Evolutionary conservation across 1,140 invertebrate species (phyloP).

Genomic region (Cyphomyrmex costatus): DNA sequence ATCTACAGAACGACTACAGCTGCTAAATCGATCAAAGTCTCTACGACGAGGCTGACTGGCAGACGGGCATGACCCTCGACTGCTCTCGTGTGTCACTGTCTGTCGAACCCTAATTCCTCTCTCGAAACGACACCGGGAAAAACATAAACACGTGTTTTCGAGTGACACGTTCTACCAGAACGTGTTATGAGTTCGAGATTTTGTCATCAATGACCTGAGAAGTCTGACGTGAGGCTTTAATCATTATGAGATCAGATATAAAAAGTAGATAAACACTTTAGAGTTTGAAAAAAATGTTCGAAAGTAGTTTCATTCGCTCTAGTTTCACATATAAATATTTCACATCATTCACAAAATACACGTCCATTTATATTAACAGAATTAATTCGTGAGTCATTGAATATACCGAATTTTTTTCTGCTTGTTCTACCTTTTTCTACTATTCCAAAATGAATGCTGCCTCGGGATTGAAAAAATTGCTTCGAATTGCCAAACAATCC

Average conservation of each 20-base stretch:
- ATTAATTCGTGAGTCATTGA: background rate
- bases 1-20: conserved; percentile 66
- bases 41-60: conserved; percentile 58
- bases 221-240: conserved; percentile 18
- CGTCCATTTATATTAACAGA: background rate
- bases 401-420: background rate
- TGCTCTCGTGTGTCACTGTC: conserved; percentile 54
- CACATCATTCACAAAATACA: background rate
- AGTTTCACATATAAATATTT: background rate
- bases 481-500: conserved; percentile 11
- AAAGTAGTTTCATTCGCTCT: background rate
- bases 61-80: conserved; percentile 55
- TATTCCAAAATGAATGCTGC: background rate
- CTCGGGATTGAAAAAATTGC: conserved; percentile 14
- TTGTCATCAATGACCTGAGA: conserved; percentile 21
- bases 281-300: background rate
- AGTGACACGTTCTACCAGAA: conserved; percentile 73
- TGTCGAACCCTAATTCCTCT: conserved; percentile 70
- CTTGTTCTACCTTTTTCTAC: background rate
- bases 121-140: conserved; percentile 73
- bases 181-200: conserved; percentile 13
- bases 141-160: conserved; percentile 83
- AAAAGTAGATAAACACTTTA: conserved; percentile 1
- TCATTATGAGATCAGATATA: background rate
- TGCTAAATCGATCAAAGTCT: conserved; percentile 71